Percentiles rank a stretch among this genome's conserved stretches.
Conservation (phyloP, 2,113 vertebrate species). For the Scomber japonicus region DNA sequence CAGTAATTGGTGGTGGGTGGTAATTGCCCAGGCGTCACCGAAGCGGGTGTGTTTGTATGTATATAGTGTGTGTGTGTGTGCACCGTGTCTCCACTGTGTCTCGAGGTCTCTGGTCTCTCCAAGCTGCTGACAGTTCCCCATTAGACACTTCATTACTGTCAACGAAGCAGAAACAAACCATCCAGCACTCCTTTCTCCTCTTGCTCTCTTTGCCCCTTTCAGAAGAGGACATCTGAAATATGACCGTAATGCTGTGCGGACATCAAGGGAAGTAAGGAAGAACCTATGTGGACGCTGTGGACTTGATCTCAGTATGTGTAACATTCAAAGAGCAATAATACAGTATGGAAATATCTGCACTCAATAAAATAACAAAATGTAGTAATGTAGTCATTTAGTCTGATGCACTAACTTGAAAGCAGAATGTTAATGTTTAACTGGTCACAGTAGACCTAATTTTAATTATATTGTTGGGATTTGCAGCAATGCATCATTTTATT, state of each 20-base stretch:
- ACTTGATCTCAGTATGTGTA: too few species aligned
- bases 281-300: neutral
- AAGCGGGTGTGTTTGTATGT: slow-evolving; percentile 45
- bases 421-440: too few species aligned
- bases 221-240: slow-evolving; percentile 8
- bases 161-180: slow-evolving; percentile 45
- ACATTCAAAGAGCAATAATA: too few species aligned
- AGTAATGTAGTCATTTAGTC: too few species aligned
- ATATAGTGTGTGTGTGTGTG: slow-evolving; percentile 47
- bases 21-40: slow-evolving; percentile 64
- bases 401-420: too few species aligned
- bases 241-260: neutral
- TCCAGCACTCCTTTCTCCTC: slow-evolving; percentile 4
- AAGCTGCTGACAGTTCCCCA: slow-evolving; percentile 68
- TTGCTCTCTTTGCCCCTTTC: neutral
- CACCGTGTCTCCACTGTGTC: slow-evolving; percentile 73
- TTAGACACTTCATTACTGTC: slow-evolving; percentile 73
- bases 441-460: too few species aligned
- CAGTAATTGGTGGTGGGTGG: slow-evolving; percentile 64
- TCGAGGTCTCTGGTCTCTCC: slow-evolving; percentile 47
- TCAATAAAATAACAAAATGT: too few species aligned
- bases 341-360: too few species aligned
- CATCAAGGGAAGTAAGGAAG: neutral
- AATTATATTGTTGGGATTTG: too few species aligned
- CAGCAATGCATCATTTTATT: too few species aligned